Conservation (phyloP, 2,797 vertebrate genomes). For the Masticophis lateralis region DNA sequence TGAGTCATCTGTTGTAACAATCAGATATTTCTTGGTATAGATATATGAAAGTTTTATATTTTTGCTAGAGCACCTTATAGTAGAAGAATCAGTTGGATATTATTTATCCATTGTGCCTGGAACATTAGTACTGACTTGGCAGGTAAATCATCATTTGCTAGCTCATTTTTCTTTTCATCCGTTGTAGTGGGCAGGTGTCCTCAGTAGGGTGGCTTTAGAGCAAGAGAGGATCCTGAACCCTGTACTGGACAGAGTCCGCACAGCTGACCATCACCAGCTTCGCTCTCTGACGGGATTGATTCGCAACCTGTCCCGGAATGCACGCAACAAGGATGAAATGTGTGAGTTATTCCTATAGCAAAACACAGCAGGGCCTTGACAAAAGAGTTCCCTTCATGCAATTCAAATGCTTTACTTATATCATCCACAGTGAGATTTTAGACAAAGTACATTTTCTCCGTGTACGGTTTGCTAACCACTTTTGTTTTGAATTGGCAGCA, state of each 20-base stretch:
- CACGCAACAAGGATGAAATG: constrained; percentile 84
- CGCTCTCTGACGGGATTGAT: constrained; percentile 88
- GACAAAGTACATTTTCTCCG: neutral
- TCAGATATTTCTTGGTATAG: neutral
- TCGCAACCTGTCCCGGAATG: constrained; percentile 87
- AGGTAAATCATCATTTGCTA: neutral
- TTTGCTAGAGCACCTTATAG: neutral
- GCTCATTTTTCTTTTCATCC: fast-evolving
- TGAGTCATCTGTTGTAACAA: neutral
- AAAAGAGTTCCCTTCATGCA: neutral
- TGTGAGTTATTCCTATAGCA: constrained; percentile 71
- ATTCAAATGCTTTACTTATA: too few species aligned
- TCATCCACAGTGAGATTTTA: neutral
- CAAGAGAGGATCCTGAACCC: constrained; percentile 84
- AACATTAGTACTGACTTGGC: neutral
- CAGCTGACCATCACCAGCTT: constrained; percentile 79
- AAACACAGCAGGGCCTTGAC: neutral
- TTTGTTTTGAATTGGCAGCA: constrained; percentile 66
- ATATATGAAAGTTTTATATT: neutral
- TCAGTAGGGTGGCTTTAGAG: constrained; percentile 85
- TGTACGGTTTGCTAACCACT: neutral
- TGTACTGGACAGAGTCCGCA: constrained; percentile 78
- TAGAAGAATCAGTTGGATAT: neutral
- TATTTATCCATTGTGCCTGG: neutral
- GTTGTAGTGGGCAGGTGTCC: constrained; percentile 83